Percentiles rank a stretch among this genome's conserved stretches.
Evolutionary conservation across 1,140 invertebrate genomes (phyloP).

Genomic region (Zophobas morio): DNA sequence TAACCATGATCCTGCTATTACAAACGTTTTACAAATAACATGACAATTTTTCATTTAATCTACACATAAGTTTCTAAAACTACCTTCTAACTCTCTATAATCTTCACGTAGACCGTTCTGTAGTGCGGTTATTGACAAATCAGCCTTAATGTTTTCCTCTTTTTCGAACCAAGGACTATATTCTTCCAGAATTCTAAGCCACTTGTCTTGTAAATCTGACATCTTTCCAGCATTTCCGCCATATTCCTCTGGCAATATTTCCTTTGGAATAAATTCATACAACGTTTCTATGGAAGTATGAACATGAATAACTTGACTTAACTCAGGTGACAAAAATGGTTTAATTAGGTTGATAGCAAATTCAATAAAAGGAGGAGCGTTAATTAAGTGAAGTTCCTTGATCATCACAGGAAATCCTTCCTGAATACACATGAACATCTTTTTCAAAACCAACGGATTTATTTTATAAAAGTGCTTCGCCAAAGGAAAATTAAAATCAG

Average conservation of each 20-base stretch:
- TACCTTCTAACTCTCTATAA: conserved; percentile 65
- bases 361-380: conserved; percentile 74
- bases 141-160: conserved; percentile 68
- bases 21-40: no score
- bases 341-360: conserved; percentile 74
- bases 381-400: conserved; percentile 81
- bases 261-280: conserved; percentile 72
- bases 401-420: conserved; percentile 80
- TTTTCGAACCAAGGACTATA: conserved; percentile 51
- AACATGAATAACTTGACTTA: conserved; percentile 79
- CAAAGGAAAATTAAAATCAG: conserved; percentile 80
- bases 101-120: conserved; percentile 39
- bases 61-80: conserved; percentile 67
- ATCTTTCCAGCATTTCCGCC: conserved; percentile 74
- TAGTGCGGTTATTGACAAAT: conserved; percentile 50
- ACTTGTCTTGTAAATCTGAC: conserved; percentile 69
- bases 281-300: conserved; percentile 73
- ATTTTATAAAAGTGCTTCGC: conserved; percentile 82
- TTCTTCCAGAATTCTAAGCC: conserved; percentile 67
- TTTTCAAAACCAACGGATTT: conserved; percentile 80
- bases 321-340: conserved; percentile 81
- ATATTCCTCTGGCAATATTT: conserved; percentile 75
- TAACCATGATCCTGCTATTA: no score
- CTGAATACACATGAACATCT: conserved; percentile 72
- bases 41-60: conserved; percentile 60